A percentile compares a stretch with the other conserved stretches of the same genome.
These are phyloP conservation scores for Hemicordylus capensis DNA, from an alignment of 2,113 vertebrate species.

Conservation along the genomic window DNA sequence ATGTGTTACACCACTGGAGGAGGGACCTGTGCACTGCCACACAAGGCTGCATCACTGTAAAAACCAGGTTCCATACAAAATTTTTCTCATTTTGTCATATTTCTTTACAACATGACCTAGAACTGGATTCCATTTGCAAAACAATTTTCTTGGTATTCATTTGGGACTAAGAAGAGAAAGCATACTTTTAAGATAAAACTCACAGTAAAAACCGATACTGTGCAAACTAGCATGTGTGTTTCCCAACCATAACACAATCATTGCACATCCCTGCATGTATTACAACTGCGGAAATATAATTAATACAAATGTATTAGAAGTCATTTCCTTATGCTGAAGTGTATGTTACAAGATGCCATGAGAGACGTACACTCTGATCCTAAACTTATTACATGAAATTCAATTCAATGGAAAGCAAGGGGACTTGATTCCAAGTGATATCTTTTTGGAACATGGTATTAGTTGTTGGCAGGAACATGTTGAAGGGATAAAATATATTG, in stretches of 20 bases:
- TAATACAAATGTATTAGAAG: neutral
- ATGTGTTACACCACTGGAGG: too few species aligned
- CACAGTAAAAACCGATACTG: neutral
- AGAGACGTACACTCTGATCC: neutral
- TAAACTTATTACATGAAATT: neutral
- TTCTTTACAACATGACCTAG: neutral
- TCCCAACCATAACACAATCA: neutral
- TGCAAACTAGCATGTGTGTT: neutral
- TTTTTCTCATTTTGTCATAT: neutral
- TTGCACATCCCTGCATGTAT: neutral
- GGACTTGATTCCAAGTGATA: neutral
- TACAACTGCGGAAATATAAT: neutral
- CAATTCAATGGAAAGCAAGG: slow-evolving; percentile 16
- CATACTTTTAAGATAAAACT: neutral
- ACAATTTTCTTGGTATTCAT: neutral
- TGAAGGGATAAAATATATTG: neutral
- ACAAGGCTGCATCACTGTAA: neutral
- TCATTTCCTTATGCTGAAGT: neutral
- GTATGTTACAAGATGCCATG: slow-evolving; percentile 8
- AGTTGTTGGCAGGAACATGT: slow-evolving; percentile 19
- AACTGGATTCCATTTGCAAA: neutral
- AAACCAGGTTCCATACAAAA: neutral
- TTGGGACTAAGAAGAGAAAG: neutral
- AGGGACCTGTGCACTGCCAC: too few species aligned
- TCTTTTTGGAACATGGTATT: neutral